Conservation (phyloP, 2,113 vertebrate species). For the Pelusios castaneus region DNA sequence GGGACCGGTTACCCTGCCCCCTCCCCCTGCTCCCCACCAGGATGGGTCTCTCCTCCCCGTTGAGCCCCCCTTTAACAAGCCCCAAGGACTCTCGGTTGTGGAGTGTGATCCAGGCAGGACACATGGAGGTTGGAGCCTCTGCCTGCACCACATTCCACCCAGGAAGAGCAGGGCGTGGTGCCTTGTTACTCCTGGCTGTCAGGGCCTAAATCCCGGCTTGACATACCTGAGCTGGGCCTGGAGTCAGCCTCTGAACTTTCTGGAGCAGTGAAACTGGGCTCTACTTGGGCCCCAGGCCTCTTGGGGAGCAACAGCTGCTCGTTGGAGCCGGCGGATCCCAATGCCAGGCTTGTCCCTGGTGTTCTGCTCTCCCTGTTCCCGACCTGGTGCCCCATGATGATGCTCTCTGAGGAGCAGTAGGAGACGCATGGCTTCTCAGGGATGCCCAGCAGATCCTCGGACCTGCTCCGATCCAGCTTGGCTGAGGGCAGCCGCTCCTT, state of each 20-base stretch:
- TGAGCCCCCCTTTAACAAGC: neutral
- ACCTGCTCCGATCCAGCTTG: neutral
- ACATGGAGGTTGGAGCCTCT: neutral
- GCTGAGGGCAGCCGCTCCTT: neutral
- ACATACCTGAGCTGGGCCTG: constrained; percentile 7
- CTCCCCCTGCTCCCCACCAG: neutral
- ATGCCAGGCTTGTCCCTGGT: neutral
- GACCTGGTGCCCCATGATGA: neutral
- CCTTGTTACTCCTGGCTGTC: neutral
- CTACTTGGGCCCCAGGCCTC: neutral
- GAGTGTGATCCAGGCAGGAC: neutral
- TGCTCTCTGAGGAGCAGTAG: neutral
- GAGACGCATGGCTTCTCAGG: neutral
- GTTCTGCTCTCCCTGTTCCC: neutral
- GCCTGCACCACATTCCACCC: neutral
- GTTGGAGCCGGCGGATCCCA: neutral
- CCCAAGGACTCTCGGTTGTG: neutral
- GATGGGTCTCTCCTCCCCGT: neutral
- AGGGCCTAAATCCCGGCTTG: neutral
- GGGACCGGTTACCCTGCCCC: neutral
- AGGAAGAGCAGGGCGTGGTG: neutral
- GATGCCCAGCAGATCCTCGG: neutral
- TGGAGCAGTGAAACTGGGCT: neutral
- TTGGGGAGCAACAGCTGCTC: neutral
- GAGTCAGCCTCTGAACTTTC: neutral